These are phyloP conservation scores for Tragelaphus imberbis DNA, from an alignment of 2,113 vertebrate species.

Conservation along the genomic window DNA sequence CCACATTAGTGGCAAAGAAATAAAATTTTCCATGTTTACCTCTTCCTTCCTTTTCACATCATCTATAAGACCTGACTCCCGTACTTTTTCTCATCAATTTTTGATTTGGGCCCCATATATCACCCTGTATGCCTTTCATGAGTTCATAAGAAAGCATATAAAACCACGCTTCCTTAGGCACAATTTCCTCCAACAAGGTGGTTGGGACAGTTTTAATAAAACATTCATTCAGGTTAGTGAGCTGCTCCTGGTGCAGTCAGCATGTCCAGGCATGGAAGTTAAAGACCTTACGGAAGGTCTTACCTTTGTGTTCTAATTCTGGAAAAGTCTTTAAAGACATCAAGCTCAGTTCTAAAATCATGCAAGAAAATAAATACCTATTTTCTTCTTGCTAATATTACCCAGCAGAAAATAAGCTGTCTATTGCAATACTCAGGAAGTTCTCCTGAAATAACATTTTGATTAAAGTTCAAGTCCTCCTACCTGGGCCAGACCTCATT, in stretches of 20 bases:
- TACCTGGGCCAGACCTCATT: not conserved
- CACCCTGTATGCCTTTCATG: not conserved
- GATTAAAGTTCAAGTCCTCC: not conserved
- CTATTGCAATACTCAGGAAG: not conserved
- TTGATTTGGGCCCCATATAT: not conserved
- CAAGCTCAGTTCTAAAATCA: not conserved
- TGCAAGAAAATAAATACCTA: not conserved
- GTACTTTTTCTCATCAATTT: not conserved
- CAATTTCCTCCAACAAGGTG: conserved; percentile 13
- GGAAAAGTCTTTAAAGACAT: not conserved
- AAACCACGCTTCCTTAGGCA: not conserved
- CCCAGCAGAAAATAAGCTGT: not conserved
- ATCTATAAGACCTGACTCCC: not conserved
- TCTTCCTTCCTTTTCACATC: not conserved
- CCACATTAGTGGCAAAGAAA: not conserved
- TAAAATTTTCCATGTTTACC: not conserved
- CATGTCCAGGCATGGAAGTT: not conserved
- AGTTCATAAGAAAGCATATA: not conserved
- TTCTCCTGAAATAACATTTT: not conserved
- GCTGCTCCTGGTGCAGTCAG: not conserved
- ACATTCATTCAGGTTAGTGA: conserved; percentile 16
- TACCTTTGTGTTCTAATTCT: not conserved
- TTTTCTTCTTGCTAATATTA: not conserved
- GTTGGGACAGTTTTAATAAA: conserved; percentile 11
- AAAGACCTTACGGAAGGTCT: not conserved